Evolutionary conservation across 2,888 invertebrate species (phyloP), one percentile per base, ranked within the genome.

Genomic region (Troides aeacus): DNA sequence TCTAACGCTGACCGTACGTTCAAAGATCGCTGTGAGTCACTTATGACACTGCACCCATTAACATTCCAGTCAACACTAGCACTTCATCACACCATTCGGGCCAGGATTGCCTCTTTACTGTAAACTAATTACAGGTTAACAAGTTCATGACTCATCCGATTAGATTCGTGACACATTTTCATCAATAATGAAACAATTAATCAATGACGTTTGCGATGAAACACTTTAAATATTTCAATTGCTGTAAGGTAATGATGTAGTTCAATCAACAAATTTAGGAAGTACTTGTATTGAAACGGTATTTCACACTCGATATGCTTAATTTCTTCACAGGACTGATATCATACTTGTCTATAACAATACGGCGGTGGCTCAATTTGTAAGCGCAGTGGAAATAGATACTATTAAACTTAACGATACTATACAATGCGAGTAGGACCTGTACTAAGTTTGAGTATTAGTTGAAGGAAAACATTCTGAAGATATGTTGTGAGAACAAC

Each of bases 31-130:
- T 77, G 78, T 88, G 87, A 88, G 80, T 89, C 88, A 90, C 83
- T 85, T 84, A 86, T 83, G 85, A 86, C 85, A 87, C 78, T 90
- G 89, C 89, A 90, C 82, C 83, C 83, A 85, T 90, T 85, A 87
- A 86, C 83, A 88, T 90, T 89, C 89, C 85, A 84, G 81, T 81
- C 83, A 85, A 81, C 80, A 80, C 78, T 77, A 80, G 77, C 82
- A 82, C 78, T 79, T 78, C 82, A 80, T 84, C 82, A 81, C 80
- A 80, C 76, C 82, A 72, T 72, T 72, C 72, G 66, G 68, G 77
- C 75, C 74, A 77, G 78, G 79, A 80, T 81, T 78, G 75, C 79
- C 76, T 75, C 74, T 72, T 80, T 79, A 71, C 68, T 50, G 53
- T 63, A 58, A 63, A 50, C 59, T 59, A 50, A 68, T 17, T 59